Evolutionary conservation across 2,888 invertebrate genomes (phyloP).

Genomic region (Xestobium rufovillosum): DNA sequence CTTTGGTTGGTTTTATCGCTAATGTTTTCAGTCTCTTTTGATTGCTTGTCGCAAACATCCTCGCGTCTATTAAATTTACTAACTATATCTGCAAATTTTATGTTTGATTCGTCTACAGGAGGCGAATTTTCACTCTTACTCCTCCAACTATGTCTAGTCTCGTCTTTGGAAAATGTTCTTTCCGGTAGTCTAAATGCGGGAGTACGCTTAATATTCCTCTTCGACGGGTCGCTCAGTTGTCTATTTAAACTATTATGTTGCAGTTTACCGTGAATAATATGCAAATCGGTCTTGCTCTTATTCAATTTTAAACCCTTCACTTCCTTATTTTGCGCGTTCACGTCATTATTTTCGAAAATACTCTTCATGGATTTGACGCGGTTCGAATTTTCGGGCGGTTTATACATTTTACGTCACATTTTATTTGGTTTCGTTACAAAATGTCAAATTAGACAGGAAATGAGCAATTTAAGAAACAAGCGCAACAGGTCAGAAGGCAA

Average conservation of each 20-base stretch:
- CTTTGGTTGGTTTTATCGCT: conserved; percentile 13
- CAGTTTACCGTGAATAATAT: conserved; percentile 6
- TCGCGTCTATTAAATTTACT: conserved; percentile 29
- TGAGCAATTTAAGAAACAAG: no score
- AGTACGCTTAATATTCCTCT: conserved; percentile 47
- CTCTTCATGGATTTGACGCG: conserved; percentile 58
- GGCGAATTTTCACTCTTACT: conserved; percentile 1
- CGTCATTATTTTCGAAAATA: conserved; percentile 50
- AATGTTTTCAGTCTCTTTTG: conserved; percentile 10
- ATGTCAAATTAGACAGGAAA: conserved; percentile 7
- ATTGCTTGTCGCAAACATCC: no score
- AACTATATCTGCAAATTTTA: conserved; percentile 32
- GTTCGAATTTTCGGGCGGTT: conserved; percentile 39
- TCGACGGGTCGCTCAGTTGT: conserved; percentile 42
- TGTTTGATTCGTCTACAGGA: conserved; percentile 29
- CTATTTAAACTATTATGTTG: conserved; percentile 27
- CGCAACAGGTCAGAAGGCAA: no score
- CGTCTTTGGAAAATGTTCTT: background rate
- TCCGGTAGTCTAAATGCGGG: conserved; percentile 50
- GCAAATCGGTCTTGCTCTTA: conserved; percentile 5
- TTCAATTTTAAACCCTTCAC: background rate
- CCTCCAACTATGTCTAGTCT: background rate
- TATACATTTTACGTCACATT: conserved; percentile 33
- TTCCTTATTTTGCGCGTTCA: conserved; percentile 13
- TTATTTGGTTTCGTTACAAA: background rate